phyloP scores from a whole-genome alignment of 2,888 invertebrate species.

The Zelleria hepariella region DNA sequence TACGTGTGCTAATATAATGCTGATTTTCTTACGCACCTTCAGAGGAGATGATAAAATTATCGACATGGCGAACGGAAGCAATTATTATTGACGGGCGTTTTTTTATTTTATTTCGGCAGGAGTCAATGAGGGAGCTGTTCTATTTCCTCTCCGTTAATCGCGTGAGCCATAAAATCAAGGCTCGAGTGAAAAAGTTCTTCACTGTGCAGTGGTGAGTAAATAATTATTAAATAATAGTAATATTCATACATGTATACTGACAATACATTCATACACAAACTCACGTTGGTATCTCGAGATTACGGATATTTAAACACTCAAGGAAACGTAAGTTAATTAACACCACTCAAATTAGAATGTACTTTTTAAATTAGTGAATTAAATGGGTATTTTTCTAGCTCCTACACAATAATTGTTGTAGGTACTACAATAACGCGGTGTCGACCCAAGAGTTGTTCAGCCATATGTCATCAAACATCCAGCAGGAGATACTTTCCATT shows the following conservation, averaged over 20 bases:
- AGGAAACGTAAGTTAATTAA: no score
- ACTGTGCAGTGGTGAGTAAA: slow-evolving; percentile 51
- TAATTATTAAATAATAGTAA: no score
- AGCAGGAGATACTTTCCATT: slow-evolving; percentile 52
- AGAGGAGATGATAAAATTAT: background rate
- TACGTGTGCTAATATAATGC: no score
- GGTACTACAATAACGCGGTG: slow-evolving; percentile 60
- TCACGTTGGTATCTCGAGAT: no score
- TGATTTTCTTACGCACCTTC: background rate
- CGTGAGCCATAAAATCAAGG: slow-evolving; percentile 56
- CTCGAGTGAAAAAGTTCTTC: slow-evolving; percentile 58
- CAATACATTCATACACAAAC: no score
- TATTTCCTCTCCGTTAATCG: slow-evolving; percentile 60
- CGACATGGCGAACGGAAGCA: background rate
- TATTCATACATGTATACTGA: no score
- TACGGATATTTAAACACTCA: no score
- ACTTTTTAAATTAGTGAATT: no score
- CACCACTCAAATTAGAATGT: no score
- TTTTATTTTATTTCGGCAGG: slow-evolving; percentile 25
- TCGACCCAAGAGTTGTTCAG: slow-evolving; percentile 48
- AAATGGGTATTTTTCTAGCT: no score
- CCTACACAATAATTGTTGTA: no score
- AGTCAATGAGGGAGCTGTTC: slow-evolving; percentile 60
- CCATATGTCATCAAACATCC: slow-evolving; percentile 52
- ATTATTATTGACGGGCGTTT: background rate